Conservation (phyloP, 2,797 vertebrate genomes). For the Cossypha dichroa region DNA sequence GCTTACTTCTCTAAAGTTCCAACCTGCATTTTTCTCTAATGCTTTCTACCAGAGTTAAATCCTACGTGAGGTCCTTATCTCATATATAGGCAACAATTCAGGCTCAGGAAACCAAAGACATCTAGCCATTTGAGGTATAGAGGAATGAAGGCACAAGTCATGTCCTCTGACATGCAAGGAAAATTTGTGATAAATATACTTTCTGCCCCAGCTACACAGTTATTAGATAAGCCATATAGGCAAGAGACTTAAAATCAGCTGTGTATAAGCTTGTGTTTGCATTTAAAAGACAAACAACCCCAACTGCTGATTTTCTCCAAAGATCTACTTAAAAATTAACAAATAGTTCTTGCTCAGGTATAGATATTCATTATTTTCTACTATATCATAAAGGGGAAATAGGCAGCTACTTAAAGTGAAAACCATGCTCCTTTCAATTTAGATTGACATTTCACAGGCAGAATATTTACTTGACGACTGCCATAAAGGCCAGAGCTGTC, state of each 20-base stretch:
- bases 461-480: not conserved
- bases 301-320: not conserved
- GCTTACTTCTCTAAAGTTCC: not conserved
- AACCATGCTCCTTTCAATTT: not conserved
- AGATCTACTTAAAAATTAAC: not conserved
- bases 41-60: not conserved
- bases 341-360: not conserved
- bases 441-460: not conserved
- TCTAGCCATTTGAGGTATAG: not conserved
- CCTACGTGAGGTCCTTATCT: not conserved
- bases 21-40: not conserved
- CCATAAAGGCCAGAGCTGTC: not conserved
- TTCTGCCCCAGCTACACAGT: not conserved
- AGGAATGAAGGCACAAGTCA: not conserved
- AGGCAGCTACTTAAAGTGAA: not conserved
- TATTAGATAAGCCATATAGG: not conserved
- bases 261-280: fast-evolving
- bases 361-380: not conserved
- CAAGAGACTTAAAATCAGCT: not conserved
- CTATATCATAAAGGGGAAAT: not conserved
- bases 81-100: not conserved
- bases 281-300: not conserved
- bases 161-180: not conserved
- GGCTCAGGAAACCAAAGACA: not conserved
- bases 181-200: fast-evolving